Percentiles rank a stretch among this genome's conserved stretches.
Conservation (phyloP, 2,888 invertebrate species). For the Pristionchus mayeri region DNA sequence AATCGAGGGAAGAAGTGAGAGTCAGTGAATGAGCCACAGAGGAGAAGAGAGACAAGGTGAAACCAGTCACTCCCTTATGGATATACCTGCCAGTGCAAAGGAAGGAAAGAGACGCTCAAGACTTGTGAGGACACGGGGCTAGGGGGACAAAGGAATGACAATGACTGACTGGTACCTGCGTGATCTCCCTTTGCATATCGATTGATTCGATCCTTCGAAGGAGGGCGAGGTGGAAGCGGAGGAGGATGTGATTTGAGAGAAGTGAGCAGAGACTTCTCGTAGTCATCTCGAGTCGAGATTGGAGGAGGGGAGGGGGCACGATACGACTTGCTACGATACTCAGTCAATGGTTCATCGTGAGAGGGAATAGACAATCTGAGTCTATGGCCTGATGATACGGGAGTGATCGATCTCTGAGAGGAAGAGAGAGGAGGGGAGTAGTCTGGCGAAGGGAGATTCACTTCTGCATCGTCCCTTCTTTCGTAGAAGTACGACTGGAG, state of each 20-base stretch:
- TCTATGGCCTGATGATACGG: constrained; percentile 8
- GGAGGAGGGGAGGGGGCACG: constrained; percentile 7
- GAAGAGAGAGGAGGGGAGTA: constrained; percentile 18
- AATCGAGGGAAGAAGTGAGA: constrained; percentile 44
- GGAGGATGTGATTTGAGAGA: constrained; percentile 55
- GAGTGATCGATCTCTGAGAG: constrained; percentile 9
- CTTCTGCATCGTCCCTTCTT: constrained; percentile 24
- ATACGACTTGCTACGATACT: background rate
- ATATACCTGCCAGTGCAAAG: constrained; percentile 1
- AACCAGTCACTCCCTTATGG: constrained; percentile 43
- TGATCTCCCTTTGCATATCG: constrained; percentile 35
- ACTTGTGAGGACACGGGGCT: constrained; percentile 25
- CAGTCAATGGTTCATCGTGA: background rate
- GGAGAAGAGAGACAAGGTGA: constrained; percentile 9
- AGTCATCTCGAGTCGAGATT: background rate
- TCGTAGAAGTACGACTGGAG: constrained; percentile 44
- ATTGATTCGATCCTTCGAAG: constrained; percentile 55
- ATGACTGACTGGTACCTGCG: background rate
- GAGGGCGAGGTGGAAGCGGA: constrained; percentile 57
- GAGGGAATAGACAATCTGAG: background rate
- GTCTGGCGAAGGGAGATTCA: background rate
- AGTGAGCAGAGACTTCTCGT: constrained; percentile 26
- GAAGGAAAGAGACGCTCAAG: constrained; percentile 35
- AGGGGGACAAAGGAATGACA: background rate
- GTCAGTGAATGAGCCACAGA: constrained; percentile 14